Evolutionary conservation across 1,140 invertebrate species (phyloP).

Genomic region (Mizuhopecten yessoensis): DNA sequence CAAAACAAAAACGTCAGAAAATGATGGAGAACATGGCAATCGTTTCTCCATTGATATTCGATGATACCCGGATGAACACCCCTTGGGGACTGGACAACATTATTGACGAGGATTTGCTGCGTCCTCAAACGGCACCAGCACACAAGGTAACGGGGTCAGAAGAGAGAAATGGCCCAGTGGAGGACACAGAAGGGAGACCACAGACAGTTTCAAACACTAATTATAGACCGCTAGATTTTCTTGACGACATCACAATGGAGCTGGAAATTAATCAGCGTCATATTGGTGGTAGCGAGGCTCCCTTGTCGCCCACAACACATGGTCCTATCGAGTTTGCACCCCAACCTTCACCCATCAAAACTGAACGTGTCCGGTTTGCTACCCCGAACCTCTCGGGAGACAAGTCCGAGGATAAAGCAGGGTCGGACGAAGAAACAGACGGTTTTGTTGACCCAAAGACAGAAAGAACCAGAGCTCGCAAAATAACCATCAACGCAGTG

Average conservation of each 20-base stretch:
- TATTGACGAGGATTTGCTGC: constrained; percentile 59
- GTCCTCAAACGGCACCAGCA: constrained; percentile 42
- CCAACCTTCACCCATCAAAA: neutral
- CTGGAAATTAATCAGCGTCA: neutral
- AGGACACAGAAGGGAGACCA: neutral
- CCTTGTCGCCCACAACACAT: neutral
- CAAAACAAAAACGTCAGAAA: constrained; percentile 51
- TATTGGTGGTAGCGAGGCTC: neutral
- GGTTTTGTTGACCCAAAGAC: constrained; percentile 58
- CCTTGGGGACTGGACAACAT: constrained; percentile 63
- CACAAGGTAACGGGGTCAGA: neutral
- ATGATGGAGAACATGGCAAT: constrained; percentile 55
- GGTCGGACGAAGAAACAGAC: constrained; percentile 47
- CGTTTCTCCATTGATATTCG: constrained; percentile 48
- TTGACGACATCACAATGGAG: neutral
- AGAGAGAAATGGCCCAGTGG: constrained; percentile 44
- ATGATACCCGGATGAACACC: constrained; percentile 50
- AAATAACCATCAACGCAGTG: constrained; percentile 56
- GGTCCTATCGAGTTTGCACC: no score
- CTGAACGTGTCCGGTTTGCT: neutral
- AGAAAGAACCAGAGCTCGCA: constrained; percentile 60
- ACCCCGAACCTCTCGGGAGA: neutral
- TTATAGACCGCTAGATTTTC: neutral
- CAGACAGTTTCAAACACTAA: constrained; percentile 5
- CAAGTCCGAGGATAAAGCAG: neutral